Evolutionary conservation across 37 sponge, comb jelly and placozoan species (phyloP), one percentile per base, ranked within the genome.

Genomic region (Diacarnus erythraeanus): DNA sequence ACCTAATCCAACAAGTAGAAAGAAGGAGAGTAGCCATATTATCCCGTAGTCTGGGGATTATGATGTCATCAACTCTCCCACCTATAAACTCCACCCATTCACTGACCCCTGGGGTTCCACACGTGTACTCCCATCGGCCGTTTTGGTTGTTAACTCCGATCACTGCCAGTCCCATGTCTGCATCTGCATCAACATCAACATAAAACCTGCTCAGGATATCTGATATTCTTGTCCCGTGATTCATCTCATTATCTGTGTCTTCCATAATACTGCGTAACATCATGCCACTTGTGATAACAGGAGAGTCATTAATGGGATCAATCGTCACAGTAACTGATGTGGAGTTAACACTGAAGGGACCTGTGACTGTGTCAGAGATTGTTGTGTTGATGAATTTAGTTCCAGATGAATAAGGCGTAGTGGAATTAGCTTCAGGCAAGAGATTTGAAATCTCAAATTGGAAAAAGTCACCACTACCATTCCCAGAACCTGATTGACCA

Each of bases 281-380:
- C 90, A 92, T 86, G 15, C 84, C 90, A 18, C 43, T 36, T 0
- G 0, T 12, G 23, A 96, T 44, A 2, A 86, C 44, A 29, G 96
- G 96, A 26, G 96, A 96, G 39, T 96, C 93, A 59, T 96, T 96
- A 27, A 96, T 85, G 5, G 93, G 90, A 15, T 84, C 85, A 23
- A 96, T 64, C 12, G 54, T 44, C 9, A 96, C 34, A 12, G 59
- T 43, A 25, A 76, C 93, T 38, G 80, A 67, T 20, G 79, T 87
- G 22, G 78, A 63, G 65, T 92, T 75, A 40, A 74, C 51, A 59
- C 93, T 92, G 83, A 93, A 89, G 30, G 90, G 75, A 21, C 93
- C 88, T 1, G 72, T 80, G 59, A 79, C 33, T 25, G 79, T 74
- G 31, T 92, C 84, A 41, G 79, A 68, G n/a, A 79, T 26, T 0